Evolutionary conservation across 2,888 invertebrate genomes (phyloP), one percentile per base, ranked within the genome.

Genomic region (Arctia plantaginis): DNA sequence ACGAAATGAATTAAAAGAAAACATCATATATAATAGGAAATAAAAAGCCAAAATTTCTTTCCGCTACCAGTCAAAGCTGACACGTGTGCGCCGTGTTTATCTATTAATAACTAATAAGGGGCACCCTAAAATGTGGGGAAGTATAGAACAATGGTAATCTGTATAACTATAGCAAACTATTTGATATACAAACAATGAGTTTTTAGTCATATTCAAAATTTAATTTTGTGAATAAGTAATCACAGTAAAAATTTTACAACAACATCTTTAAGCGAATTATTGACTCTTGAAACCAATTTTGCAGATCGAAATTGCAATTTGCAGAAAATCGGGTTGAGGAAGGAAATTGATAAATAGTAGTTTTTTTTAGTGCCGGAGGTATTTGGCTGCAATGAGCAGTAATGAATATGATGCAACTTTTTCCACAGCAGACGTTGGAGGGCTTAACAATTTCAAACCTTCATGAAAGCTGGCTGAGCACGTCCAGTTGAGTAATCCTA

Each of bases 41-140:
- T 18, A 62, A 62, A 6, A 27, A 30, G 6, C 30, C 30, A 27
- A 62, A 18, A 30, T 62, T 62, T 18, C 18, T 13, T 30, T 62
- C 30, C 6, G 15, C 62, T 30, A 62, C 15, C 3, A 67, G 27
- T 27, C 39, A 30, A 44, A 66, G 27, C 75, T 64, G 64, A 84
- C 88, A 89, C 87, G 88, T 86, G 88, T 82, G 87, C 72, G 80
- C 77, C 77, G 59, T 85, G 87, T 88, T 90, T 90, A 90, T 89
- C 90, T 90, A 90, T 91, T 91, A 91, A 92, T 91, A 90, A 90
- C 88, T 92, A 92, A 92, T 92, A 90, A 92, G 87, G 87, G 84
- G 86, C 86, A 82, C 86, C 85, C 86, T 83, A 75, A 80, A 82
- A 81, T 74, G 72, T 30, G 74, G 62, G 72, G 66, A 74, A 75